phyloP scores from a whole-genome alignment of 2,113 vertebrate species.

The Chamaea fasciata region DNA sequence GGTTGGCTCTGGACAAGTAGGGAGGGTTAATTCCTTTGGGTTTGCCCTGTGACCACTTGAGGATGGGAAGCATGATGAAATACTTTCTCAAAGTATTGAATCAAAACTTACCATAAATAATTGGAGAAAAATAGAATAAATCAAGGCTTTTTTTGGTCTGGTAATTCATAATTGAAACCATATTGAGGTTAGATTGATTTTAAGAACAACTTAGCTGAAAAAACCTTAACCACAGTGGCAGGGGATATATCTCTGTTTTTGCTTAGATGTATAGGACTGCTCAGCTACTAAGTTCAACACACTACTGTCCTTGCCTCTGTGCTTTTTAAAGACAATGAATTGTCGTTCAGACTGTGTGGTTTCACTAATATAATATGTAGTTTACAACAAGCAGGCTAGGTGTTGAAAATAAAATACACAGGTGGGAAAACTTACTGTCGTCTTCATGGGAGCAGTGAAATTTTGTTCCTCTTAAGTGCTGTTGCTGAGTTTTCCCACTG shows the following conservation, averaged over 20 bases:
- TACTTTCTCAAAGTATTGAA: slow-evolving; percentile 83
- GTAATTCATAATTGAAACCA: slow-evolving; percentile 93
- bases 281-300: not conserved
- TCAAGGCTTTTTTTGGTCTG: slow-evolving; percentile 76
- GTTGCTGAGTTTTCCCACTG: not conserved
- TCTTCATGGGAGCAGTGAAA: not conserved
- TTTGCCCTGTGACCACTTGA: slow-evolving; percentile 79
- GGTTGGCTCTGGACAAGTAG: not conserved
- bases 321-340: not conserved
- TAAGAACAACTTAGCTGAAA: slow-evolving; percentile 47
- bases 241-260: not conserved
- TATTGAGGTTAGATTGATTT: slow-evolving; percentile 74
- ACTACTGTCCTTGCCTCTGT: not conserved
- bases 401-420: not conserved
- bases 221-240: slow-evolving; percentile 34
- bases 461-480: not conserved
- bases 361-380: not conserved
- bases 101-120: slow-evolving; percentile 85
- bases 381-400: not conserved
- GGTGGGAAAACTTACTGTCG: not conserved
- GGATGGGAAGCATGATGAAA: slow-evolving; percentile 83
- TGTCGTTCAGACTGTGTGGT: not conserved
- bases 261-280: not conserved
- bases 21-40: slow-evolving; percentile 73
- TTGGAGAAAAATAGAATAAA: slow-evolving; percentile 89